A percentile compares a stretch with the other conserved stretches of the same genome.
These are phyloP conservation scores for Pseudolaguvia tuberculata DNA, from an alignment of 2,113 vertebrate species.

Conservation along the genomic window DNA sequence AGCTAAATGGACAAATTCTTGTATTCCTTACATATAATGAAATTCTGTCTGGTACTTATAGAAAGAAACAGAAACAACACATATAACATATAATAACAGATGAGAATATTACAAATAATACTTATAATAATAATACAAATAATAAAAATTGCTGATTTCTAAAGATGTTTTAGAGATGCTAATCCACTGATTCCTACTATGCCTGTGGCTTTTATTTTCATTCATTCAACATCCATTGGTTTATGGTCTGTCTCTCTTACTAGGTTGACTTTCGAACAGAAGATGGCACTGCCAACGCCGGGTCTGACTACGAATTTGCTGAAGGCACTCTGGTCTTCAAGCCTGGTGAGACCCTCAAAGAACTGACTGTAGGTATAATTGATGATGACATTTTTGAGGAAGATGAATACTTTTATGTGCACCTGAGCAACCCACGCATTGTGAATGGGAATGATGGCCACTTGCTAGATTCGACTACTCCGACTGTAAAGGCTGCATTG, in stretches of 20 bases:
- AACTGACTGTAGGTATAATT: conserved; percentile 61
- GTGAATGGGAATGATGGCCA: conserved; percentile 37
- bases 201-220: not conserved
- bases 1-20: too few relatives aligned
- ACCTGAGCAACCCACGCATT: conserved; percentile 60
- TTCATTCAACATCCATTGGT: not conserved
- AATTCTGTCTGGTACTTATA: too few relatives aligned
- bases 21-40: too few relatives aligned
- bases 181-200: not conserved
- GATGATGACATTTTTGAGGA: conserved; percentile 71
- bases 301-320: conserved; percentile 65
- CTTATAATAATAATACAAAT: too few relatives aligned
- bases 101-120: too few relatives aligned
- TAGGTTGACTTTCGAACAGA: conserved; percentile 65
- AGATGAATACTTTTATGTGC: conserved; percentile 64
- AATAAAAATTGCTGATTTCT: too few relatives aligned
- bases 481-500: conserved; percentile 50
- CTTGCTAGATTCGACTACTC: conserved; percentile 16
- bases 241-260: not conserved
- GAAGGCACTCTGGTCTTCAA: conserved; percentile 64
- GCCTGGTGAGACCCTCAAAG: conserved; percentile 58
- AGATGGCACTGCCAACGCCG: conserved; percentile 64
- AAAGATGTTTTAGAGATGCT: too few relatives aligned
- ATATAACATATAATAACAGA: too few relatives aligned
- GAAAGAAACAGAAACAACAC: too few relatives aligned